These are phyloP conservation scores for Apostichopus californicus DNA, from an alignment of 35 echinoderm and acorn worm species.

Conservation along the genomic window DNA sequence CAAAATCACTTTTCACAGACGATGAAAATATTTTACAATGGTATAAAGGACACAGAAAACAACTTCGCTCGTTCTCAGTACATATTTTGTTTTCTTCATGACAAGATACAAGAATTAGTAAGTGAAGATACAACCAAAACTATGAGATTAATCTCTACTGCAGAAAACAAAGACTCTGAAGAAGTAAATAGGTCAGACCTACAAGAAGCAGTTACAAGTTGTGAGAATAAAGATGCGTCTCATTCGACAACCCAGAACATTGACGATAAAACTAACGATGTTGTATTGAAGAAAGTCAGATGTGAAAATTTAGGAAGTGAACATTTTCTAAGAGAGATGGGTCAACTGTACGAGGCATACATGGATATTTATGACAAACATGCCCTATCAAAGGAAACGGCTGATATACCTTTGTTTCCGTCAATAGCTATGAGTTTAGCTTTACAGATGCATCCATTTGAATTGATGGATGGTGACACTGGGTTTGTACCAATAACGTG, in stretches of 20 bases:
- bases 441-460: conserved; percentile 36
- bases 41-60: neutral
- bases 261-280: neutral
- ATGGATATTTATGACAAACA: conserved; percentile 7
- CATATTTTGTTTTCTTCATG: neutral
- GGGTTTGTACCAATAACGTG: conserved; percentile 42
- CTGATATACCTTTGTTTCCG: conserved; percentile 5
- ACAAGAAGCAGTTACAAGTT: too few species aligned
- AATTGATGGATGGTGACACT: conserved; percentile 51
- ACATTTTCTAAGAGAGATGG: neutral
- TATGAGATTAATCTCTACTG: neutral
- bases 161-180: neutral
- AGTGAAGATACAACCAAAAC: neutral
- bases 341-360: conserved; percentile 11
- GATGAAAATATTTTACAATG: conserved; percentile 1
- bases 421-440: neutral
- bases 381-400: neutral
- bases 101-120: neutral
- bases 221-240: neutral
- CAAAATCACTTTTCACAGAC: neutral
- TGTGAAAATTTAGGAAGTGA: conserved; percentile 20
- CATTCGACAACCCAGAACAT: neutral
- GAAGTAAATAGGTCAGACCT: too few species aligned
- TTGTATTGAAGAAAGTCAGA: neutral
- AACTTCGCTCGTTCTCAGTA: neutral